Conservation (phyloP, 2,888 invertebrate species). For the Drosophila niveifrons region DNA sequence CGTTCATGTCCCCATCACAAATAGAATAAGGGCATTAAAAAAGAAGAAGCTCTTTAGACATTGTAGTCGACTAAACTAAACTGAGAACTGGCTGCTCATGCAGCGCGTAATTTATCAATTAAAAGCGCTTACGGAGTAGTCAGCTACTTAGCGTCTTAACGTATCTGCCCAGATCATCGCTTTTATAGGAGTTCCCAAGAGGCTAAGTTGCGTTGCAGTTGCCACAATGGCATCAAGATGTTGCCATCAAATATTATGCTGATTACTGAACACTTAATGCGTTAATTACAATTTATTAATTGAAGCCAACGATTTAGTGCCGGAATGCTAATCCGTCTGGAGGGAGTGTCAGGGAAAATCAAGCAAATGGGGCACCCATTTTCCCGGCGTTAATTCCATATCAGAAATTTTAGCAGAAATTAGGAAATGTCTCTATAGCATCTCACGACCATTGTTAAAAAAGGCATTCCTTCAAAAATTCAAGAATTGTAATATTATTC, state of each 20-base stretch:
- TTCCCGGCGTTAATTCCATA: neutral
- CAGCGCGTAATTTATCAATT: conserved; percentile 81
- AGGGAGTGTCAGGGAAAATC: conserved; percentile 2
- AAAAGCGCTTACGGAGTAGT: conserved; percentile 77
- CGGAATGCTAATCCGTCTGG: conserved; percentile 4
- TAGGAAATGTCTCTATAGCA: neutral
- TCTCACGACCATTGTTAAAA: neutral
- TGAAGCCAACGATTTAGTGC: neutral
- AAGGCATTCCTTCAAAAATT: neutral
- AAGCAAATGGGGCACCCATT: neutral
- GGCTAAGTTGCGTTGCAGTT: neutral
- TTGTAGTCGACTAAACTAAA: neutral
- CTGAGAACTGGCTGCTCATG: conserved; percentile 36
- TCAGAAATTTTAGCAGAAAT: neutral
- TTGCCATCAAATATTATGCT: conserved; percentile 64
- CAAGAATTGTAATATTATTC: neutral
- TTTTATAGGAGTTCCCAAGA: conserved; percentile 25
- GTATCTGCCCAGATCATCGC: conserved; percentile 22
- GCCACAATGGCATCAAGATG: conserved; percentile 18
- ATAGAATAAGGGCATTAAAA: neutral
- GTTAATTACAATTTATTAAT: conserved; percentile 46
- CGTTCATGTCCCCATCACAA: conserved; percentile 48
- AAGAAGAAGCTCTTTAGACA: conserved; percentile 3
- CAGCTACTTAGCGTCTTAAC: conserved; percentile 62
- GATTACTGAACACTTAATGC: conserved; percentile 43